These are phyloP conservation scores for Gari tellinella DNA, from an alignment of 2,888 invertebrate species.

Conservation along the genomic window DNA sequence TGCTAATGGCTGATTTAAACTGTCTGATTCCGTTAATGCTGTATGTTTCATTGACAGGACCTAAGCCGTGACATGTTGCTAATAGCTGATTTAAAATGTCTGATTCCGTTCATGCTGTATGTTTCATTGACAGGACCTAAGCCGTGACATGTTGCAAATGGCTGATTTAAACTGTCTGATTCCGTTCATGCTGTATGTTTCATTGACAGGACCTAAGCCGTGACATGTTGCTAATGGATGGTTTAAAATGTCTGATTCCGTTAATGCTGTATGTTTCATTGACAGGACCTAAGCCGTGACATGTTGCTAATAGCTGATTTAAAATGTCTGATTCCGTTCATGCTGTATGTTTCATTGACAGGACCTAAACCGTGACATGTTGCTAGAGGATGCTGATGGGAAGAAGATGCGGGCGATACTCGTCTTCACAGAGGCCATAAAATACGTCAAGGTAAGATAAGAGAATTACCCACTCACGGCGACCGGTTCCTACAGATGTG, in stretches of 20 bases:
- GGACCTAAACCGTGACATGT: slow-evolving; percentile 49
- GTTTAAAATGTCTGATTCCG: neutral
- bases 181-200: neutral
- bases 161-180: neutral
- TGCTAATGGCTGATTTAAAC: too few relatives aligned
- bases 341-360: slow-evolving; percentile 5
- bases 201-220: too few relatives aligned
- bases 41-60: too few relatives aligned
- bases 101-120: neutral
- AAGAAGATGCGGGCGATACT: slow-evolving; percentile 50
- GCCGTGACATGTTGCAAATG: too few relatives aligned
- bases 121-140: too few relatives aligned
- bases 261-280: neutral
- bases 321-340: neutral
- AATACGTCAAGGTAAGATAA: slow-evolving; percentile 44
- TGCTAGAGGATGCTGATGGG: slow-evolving; percentile 47
- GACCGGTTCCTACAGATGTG: too few relatives aligned
- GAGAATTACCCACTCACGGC: too few relatives aligned
- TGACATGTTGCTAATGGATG: too few relatives aligned
- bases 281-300: too few relatives aligned
- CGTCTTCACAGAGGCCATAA: slow-evolving; percentile 50
- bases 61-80: too few relatives aligned
- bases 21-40: too few relatives aligned
- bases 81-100: neutral
- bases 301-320: too few relatives aligned